Base-by-base conservation (phyloP, 35 echinoderm and acorn worm genomes). In the Apostichopus parvimensis region DNA sequence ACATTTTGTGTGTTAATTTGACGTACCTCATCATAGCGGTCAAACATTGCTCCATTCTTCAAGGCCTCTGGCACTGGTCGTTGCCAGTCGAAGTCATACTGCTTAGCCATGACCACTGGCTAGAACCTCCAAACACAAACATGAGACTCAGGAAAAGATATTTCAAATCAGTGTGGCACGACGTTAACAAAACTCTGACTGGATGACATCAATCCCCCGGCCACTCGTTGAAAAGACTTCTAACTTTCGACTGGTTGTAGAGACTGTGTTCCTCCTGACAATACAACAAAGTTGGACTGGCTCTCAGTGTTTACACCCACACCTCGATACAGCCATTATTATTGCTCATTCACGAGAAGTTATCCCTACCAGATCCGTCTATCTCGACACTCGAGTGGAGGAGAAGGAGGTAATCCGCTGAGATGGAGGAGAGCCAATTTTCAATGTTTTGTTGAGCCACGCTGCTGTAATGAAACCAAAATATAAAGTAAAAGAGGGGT, bases 11-110 rank as follows among this genome's bases (percentile, higher is more conserved):
- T 61, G 8, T 61, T 61, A 5, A 1, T 75, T 18, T 75, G 24
- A 22, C 71, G 20, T 93, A 98, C 97, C 92, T 98, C 97, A 92
- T 98, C 97, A 91, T 95, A 98, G 13, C 97, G 84, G 77, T 98
- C 97, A 93, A 98, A 98, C 56, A 90, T 60, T 62, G 92, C 94
- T 80, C 97, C 97, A 78, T 98, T 92, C 59, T 89, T 87, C 77
- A 98, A 91, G 53, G 85, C 82, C 9, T 95, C 93, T 18, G 97
- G 97, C 57, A 98, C 93, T 58, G 82, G 57, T 22, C 92, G 84
- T 79, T 95, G 93, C 97, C 97, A 98, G 84, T 98, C 86, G 78
- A 98, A 98, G 73, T 96, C 97, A 94, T 98, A 98, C 56, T 92
- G 78, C 88, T 98, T 98, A 81, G 97, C 94, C 97, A 98, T 98